Evolutionary conservation across 2,113 vertebrate genomes (phyloP).

Genomic region (Osmerus mordax): DNA sequence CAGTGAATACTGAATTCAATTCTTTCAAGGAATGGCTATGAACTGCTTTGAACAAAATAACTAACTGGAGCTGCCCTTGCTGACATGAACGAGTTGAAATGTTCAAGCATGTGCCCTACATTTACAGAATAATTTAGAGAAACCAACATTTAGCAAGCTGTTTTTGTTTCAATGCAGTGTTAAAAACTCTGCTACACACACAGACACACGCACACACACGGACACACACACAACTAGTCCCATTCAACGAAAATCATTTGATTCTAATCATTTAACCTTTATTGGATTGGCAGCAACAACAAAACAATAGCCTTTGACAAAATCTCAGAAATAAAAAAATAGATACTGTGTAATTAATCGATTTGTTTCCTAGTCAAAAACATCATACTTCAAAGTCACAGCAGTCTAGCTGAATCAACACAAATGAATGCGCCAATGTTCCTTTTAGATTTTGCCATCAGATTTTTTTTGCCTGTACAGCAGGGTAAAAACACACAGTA

Average conservation of each 20-base stretch:
- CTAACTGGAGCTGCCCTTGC: too few relatives aligned
- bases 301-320: conserved; percentile 69
- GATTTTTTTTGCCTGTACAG: conserved; percentile 36
- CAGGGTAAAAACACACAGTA: conserved; percentile 59
- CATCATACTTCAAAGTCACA: conserved; percentile 28
- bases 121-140: too few relatives aligned
- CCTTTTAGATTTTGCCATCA: conserved; percentile 28
- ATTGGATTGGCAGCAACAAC: conserved; percentile 73
- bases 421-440: conserved; percentile 36
- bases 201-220: not conserved
- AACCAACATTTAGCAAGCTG: too few relatives aligned
- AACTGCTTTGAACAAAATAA: too few relatives aligned
- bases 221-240: not conserved
- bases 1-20: not conserved
- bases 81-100: too few relatives aligned
- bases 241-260: too few relatives aligned
- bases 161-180: too few relatives aligned
- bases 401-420: conserved; percentile 58
- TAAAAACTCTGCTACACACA: not conserved
- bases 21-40: not conserved
- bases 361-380: conserved; percentile 54
- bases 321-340: conserved; percentile 71
- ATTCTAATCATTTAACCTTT: conserved; percentile 56
- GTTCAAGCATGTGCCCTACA: too few relatives aligned
- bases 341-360: conserved; percentile 59